phyloP scores from a whole-genome alignment of 2,113 vertebrate species.

The Lycaon pictus region DNA sequence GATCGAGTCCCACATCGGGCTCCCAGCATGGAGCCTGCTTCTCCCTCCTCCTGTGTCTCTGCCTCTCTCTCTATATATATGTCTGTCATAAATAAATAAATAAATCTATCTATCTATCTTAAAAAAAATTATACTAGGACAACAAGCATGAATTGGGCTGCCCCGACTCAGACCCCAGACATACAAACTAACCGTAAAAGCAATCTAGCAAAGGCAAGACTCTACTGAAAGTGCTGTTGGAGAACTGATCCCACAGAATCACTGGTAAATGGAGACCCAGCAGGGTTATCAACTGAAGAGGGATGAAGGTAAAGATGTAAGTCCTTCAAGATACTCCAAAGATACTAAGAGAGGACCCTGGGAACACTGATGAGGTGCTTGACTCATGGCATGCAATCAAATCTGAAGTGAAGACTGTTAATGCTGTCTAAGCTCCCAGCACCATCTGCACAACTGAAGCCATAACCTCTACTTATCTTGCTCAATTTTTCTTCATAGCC shows the following conservation, averaged over 20 bases:
- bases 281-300: neutral
- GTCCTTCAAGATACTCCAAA: neutral
- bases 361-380: neutral
- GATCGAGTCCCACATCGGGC: too few relatives aligned
- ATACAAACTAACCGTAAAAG: neutral
- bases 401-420: neutral
- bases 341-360: neutral
- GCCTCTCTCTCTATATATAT: too few relatives aligned
- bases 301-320: neutral
- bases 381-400: neutral
- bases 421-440: neutral
- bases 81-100: too few relatives aligned
- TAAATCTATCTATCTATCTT: too few relatives aligned
- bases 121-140: neutral
- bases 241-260: slow-evolving; percentile 27
- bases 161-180: neutral
- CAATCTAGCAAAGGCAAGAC: neutral
- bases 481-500: neutral
- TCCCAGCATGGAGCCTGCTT: too few relatives aligned
- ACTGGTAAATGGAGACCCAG: neutral
- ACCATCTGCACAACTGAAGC: neutral
- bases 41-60: too few relatives aligned
- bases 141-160: neutral
- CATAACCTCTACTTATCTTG: neutral
- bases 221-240: neutral